Evolutionary conservation across 1,140 invertebrate genomes (phyloP).

Genomic region (Pararge aegeria): DNA sequence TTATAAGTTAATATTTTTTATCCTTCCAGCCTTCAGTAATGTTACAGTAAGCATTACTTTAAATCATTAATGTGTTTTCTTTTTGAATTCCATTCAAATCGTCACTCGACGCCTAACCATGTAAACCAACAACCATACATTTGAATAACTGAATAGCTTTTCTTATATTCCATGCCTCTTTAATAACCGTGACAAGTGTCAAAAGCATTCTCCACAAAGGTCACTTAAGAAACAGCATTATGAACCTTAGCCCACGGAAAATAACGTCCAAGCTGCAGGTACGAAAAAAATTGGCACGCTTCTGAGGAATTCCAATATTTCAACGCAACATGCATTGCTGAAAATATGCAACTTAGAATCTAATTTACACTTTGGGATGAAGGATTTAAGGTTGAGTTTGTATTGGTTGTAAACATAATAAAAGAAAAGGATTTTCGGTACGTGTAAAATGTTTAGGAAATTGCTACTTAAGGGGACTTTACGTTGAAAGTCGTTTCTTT

Average conservation of each 20-base stretch:
- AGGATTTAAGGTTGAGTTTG: slow-evolving; percentile 11
- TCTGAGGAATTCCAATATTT: slow-evolving; percentile 30
- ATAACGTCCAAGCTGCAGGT: not conserved
- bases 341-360: not conserved
- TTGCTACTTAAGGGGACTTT: slow-evolving; percentile 17
- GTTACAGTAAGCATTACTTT: no score
- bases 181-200: slow-evolving; percentile 31
- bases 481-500: slow-evolving; percentile 4
- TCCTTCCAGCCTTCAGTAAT: no score
- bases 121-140: not conserved
- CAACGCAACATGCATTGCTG: slow-evolving; percentile 24
- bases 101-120: not conserved
- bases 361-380: not conserved
- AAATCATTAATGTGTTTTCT: no score
- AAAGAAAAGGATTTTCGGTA: slow-evolving; percentile 10
- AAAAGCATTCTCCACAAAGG: slow-evolving; percentile 15
- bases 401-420: not conserved
- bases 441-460: slow-evolving; percentile 19
- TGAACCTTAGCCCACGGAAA: not conserved
- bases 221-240: not conserved
- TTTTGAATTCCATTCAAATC: not conserved
- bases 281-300: slow-evolving; percentile 19
- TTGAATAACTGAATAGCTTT: slow-evolving; percentile 11
- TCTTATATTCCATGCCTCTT: slow-evolving; percentile 25
- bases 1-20: no score